Evolutionary conservation across 2,888 invertebrate species (phyloP).

Genomic region (Hydriomena furcata): DNA sequence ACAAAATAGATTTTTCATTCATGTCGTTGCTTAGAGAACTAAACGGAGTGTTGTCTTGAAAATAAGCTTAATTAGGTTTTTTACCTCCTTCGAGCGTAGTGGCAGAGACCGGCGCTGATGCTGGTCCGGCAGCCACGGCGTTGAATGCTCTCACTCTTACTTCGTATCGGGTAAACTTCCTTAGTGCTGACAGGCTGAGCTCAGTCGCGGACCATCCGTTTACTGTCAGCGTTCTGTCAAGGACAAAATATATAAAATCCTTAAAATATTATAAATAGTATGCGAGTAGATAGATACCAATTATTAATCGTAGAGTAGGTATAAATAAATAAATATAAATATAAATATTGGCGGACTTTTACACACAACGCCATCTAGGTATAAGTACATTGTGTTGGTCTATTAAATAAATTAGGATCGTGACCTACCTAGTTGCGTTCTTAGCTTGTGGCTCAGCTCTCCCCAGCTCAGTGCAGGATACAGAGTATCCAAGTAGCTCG

Average conservation of each 20-base stretch:
- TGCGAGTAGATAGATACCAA: too few species aligned
- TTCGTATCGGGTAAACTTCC: slow-evolving; percentile 91
- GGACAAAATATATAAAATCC: slow-evolving; percentile 31
- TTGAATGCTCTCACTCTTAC: slow-evolving; percentile 92
- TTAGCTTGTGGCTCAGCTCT: slow-evolving; percentile 64
- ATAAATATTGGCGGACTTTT: too few species aligned
- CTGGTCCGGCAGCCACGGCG: slow-evolving; percentile 90
- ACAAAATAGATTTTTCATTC: too few species aligned
- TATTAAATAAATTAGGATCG: background rate
- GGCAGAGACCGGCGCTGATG: slow-evolving; percentile 86
- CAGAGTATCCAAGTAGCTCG: slow-evolving; percentile 88
- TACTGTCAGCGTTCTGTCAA: slow-evolving; percentile 81
- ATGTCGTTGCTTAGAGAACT: too few species aligned
- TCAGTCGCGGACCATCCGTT: slow-evolving; percentile 89
- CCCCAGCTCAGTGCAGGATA: slow-evolving; percentile 86
- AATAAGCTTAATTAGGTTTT: too few species aligned
- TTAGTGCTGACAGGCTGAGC: slow-evolving; percentile 85
- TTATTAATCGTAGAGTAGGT: too few species aligned
- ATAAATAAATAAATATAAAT: too few species aligned
- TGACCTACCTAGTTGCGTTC: slow-evolving; percentile 60
- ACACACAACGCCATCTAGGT: too few species aligned
- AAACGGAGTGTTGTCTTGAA: too few species aligned
- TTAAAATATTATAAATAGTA: too few species aligned
- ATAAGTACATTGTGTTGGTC: too few species aligned
- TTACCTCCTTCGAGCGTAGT: slow-evolving; percentile 89